Base-by-base conservation (phyloP, 2,113 vertebrate genomes). In the Polyodon spathula region DNA sequence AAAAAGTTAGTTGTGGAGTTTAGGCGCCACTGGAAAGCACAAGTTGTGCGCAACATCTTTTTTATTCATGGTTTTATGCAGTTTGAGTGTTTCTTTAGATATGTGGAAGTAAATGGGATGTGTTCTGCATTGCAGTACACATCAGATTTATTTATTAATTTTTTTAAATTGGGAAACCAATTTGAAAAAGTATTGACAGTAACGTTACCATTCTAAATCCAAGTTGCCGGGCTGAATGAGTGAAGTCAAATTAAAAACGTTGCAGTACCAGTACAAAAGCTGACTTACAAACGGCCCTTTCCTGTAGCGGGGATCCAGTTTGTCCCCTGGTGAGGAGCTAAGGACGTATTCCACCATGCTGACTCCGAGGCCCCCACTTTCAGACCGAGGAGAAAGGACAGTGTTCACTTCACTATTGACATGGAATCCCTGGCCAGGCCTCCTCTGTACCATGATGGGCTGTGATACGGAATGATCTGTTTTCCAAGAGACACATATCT, bases 261-360 rank as follows among this genome's bases (percentile, higher is more conserved):
- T 27, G 27, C 27, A 27, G 27, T 27, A 27, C 27, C 27, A 27
- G 27, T 27, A 27, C 27, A 27, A 27, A 27, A 27, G 15, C 48
- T 50, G 79, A 90, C 95, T 92, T 86, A 97, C 95, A 81, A 92
- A 98, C 81, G 90, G 90, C 75, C 94, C 93, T 56, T 97, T 97
- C 76, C 95, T 90, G 88, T 97, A 97, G 70, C 92, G 92, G 58
- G 88, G 86, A 63, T 98, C 95, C 87, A 97, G 89, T 89, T 98
- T 97, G 85, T 98, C 95, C 60, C 95, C 95, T 56, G 95, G 95
- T 68, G 95, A 98, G 57, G 95, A 98, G 84, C 95, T 98, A 76
- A 98, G 85, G 61, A 98, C 95, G 68, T 98, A 98, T 82, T 98
- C 95, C 87, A 97, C 95, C 95, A 98, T 98, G 91, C 95, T 98